Evolutionary conservation across 2,888 invertebrate species (phyloP).

Genomic region (Syrista parreyssii): DNA sequence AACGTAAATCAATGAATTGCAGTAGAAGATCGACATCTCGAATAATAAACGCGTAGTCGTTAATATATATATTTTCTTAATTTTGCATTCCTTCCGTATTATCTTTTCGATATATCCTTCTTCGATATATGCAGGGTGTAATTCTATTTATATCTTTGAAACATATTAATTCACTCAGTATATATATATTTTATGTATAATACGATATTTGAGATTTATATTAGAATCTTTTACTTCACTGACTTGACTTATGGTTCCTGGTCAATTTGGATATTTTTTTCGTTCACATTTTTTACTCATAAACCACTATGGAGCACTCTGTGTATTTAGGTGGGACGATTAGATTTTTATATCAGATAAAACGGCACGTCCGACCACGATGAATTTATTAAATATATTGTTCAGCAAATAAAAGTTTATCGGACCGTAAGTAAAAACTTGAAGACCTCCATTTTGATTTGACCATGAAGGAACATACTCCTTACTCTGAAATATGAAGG

Average conservation of each 20-base stretch:
- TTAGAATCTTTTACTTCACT: neutral
- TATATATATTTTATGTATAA: neutral
- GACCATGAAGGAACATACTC: neutral
- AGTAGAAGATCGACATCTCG: neutral
- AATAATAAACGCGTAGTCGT: neutral
- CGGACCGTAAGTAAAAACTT: neutral
- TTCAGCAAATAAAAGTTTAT: neutral
- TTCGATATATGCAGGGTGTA: too few species aligned
- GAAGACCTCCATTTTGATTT: neutral
- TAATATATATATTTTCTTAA: neutral
- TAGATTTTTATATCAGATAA: neutral
- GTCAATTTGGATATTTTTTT: neutral
- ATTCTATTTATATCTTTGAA: too few species aligned
- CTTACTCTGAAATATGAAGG: neutral
- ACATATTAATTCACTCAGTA: too few species aligned
- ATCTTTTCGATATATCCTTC: neutral
- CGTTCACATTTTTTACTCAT: neutral
- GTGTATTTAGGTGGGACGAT: neutral
- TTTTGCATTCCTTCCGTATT: neutral
- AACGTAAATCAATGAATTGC: neutral
- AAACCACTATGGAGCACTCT: neutral
- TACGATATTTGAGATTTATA: neutral
- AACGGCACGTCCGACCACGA: neutral
- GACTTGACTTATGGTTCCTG: neutral
- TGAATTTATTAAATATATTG: neutral